A percentile compares a stretch with the other conserved stretches of the same genome.
Conservation (phyloP, 2,113 vertebrate genomes). For the Chaenocephalus aceratus region DNA sequence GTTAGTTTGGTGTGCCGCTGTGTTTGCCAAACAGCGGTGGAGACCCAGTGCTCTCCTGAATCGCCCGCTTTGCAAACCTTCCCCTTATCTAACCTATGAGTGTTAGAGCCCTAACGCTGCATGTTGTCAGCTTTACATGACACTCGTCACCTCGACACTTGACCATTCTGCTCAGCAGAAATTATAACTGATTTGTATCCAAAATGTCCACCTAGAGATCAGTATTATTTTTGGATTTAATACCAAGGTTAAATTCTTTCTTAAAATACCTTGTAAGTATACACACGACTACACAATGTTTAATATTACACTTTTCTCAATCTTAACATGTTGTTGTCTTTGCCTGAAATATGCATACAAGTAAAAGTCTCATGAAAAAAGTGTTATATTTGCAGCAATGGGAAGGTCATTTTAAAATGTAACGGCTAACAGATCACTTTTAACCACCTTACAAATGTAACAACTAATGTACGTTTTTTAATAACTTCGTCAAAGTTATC, state of each 20-base stretch:
- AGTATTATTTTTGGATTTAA: too few relatives aligned
- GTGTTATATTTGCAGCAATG: background rate
- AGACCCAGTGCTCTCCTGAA: conserved; percentile 53
- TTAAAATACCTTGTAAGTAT: background rate
- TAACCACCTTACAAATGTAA: too few relatives aligned
- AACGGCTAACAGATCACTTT: too few relatives aligned
- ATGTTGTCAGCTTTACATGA: conserved; percentile 43
- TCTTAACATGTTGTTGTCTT: background rate
- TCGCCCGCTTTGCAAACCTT: conserved; percentile 13
- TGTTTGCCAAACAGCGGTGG: conserved; percentile 56
- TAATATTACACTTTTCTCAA: background rate
- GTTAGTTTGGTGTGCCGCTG: conserved; percentile 93
- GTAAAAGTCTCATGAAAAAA: background rate
- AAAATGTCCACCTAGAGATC: too few relatives aligned
- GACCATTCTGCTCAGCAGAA: background rate
- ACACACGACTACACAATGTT: background rate
- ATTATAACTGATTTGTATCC: background rate
- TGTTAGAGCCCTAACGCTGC: conserved; percentile 46
- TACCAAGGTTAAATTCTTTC: background rate
- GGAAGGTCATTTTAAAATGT: too few relatives aligned
- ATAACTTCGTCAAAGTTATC: too few relatives aligned
- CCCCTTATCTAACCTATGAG: conserved; percentile 33
- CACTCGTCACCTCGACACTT: background rate
- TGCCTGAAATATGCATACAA: background rate
- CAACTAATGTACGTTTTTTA: too few relatives aligned